Conservation (phyloP, 2,888 invertebrate species). For the Eugnorisma glareosa region DNA sequence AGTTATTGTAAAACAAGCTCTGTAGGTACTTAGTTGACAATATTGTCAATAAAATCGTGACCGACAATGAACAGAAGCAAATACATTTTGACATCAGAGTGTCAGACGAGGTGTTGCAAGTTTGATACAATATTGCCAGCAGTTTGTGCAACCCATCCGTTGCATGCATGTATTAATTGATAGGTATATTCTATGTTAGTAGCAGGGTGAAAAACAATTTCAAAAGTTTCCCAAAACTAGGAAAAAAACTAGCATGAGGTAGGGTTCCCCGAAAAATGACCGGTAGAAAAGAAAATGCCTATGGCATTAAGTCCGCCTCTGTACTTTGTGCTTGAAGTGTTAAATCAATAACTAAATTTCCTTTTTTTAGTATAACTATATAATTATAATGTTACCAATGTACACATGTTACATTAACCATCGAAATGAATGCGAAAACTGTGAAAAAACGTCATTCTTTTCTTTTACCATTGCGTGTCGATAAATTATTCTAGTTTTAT, state of each 20-base stretch:
- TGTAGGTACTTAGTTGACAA: background rate
- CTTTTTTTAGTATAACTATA: background rate
- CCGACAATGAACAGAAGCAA: background rate
- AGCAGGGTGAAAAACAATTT: background rate
- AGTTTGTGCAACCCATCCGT: background rate
- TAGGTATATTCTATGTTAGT: background rate
- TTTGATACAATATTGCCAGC: background rate
- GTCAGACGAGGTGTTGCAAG: background rate
- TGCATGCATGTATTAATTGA: background rate
- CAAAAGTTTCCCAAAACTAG: too few species aligned
- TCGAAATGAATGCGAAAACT: slow-evolving; percentile 2
- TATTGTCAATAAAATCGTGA: background rate
- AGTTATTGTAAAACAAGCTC: background rate
- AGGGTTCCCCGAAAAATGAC: too few species aligned
- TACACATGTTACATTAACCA: background rate
- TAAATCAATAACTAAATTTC: too few species aligned
- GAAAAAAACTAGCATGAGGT: too few species aligned
- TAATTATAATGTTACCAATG: background rate
- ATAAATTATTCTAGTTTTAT: slow-evolving; percentile 40
- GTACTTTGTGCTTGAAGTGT: too few species aligned
- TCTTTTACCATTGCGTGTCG: slow-evolving; percentile 37
- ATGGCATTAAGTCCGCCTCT: too few species aligned
- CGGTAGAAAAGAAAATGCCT: too few species aligned
- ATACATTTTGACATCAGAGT: background rate
- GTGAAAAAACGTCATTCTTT: background rate